These are phyloP conservation scores for Sinocyclocheilus maitianheensis DNA, from an alignment of 2,113 vertebrate genomes.

Conservation along the genomic window DNA sequence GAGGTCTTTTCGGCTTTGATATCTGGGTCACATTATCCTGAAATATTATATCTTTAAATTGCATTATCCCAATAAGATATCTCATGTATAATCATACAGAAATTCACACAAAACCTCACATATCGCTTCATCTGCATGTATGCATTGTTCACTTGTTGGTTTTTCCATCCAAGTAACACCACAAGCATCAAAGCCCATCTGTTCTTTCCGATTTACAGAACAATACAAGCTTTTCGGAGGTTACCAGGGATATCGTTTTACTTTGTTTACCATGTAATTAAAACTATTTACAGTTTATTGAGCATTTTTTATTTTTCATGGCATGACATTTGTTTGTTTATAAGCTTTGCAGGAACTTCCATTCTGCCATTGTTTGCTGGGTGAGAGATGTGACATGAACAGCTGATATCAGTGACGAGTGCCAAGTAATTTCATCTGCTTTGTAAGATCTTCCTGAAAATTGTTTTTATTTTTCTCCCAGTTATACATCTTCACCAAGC, in stretches of 20 bases:
- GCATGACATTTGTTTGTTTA: background rate
- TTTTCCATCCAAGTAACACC: constrained; percentile 24
- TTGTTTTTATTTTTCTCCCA: background rate
- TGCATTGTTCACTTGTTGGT: constrained; percentile 22
- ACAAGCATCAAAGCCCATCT: constrained; percentile 4
- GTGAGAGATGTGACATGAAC: constrained; percentile 1
- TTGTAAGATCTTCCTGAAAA: background rate
- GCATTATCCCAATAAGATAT: background rate
- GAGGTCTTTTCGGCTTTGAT: constrained; percentile 60
- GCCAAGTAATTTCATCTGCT: background rate
- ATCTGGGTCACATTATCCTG: constrained; percentile 50
- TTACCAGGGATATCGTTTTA: constrained; percentile 23
- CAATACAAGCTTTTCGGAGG: constrained; percentile 18
- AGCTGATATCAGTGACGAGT: constrained; percentile 17
- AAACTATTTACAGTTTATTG: background rate
- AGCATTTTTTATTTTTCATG: constrained; percentile 40
- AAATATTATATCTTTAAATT: constrained; percentile 1
- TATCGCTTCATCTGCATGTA: background rate
- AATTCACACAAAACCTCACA: background rate
- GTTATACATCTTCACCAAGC: background rate
- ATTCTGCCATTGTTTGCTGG: constrained; percentile 8
- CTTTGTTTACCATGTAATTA: constrained; percentile 36
- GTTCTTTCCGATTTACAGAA: constrained; percentile 24
- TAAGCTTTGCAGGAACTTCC: background rate
- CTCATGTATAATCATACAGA: background rate